Conservation (phyloP, 2,113 vertebrate species). For the Campylomormyrus numenius region DNA sequence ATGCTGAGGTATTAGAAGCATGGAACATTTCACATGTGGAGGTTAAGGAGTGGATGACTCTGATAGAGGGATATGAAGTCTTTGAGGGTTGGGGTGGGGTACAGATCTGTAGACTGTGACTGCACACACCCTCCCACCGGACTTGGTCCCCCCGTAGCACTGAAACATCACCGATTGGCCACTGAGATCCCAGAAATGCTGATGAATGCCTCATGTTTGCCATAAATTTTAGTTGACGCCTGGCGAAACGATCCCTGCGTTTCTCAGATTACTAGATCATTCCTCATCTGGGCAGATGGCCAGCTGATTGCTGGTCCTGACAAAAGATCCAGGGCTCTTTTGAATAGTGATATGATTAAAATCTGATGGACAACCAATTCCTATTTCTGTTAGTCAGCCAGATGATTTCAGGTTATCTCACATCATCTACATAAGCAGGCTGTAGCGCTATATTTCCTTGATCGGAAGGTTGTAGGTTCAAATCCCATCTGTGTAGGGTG, state of each 20-base stretch:
- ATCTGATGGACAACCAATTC: not conserved
- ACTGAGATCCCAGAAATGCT: not conserved
- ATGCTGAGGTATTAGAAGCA: not conserved
- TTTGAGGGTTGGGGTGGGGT: not conserved
- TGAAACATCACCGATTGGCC: not conserved
- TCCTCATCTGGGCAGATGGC: not conserved
- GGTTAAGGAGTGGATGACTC: not conserved
- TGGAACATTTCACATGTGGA: not conserved
- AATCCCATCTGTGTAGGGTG: not conserved
- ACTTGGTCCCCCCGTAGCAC: not conserved
- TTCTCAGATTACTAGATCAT: not conserved
- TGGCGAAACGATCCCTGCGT: not conserved
- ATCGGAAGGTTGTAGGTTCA: not conserved
- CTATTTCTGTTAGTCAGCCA: not conserved
- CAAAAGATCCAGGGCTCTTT: not conserved
- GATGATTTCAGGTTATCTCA: not conserved
- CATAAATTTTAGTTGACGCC: not conserved
- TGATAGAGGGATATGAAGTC: not conserved
- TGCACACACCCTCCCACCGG: not conserved
- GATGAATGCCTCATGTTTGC: not conserved
- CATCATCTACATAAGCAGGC: not conserved
- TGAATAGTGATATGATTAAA: not conserved
- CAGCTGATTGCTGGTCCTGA: not conserved
- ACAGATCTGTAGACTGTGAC: not conserved
- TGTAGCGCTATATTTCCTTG: not conserved